Evolutionary conservation across 1,140 invertebrate genomes (phyloP).

Genomic region (Aleiodes sp.): DNA sequence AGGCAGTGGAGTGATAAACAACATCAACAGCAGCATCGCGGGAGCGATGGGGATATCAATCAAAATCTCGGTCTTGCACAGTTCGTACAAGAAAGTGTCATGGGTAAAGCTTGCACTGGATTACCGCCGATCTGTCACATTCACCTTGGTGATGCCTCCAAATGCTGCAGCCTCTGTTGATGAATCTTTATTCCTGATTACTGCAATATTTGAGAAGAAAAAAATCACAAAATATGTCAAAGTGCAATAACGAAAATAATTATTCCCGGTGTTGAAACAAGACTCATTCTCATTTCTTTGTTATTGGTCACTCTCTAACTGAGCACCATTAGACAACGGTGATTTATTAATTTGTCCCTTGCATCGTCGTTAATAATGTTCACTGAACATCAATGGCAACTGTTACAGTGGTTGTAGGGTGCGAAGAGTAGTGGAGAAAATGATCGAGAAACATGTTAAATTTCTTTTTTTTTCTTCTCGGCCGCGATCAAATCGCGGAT

Average conservation of each 20-base stretch:
- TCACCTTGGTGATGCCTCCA: conserved; percentile 68
- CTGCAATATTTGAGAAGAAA: no score
- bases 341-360: not conserved
- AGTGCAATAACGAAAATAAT: not conserved
- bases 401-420: not conserved
- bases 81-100: conserved; percentile 49
- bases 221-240: not conserved
- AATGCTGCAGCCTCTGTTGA: conserved; percentile 72
- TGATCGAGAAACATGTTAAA: not conserved
- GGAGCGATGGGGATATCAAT: conserved; percentile 66
- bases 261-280: not conserved
- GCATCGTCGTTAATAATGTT: not conserved
- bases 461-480: conserved; percentile 19
- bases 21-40: conserved; percentile 56
- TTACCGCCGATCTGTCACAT: conserved; percentile 67
- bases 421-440: conserved; percentile 9
- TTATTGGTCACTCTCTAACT: no score
- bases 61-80: conserved; percentile 62
- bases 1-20: conserved; percentile 55
- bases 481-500: conserved; percentile 39
- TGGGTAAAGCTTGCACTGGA: conserved; percentile 61
- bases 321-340: not conserved
- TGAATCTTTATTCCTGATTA: conserved; percentile 37
- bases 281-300: no score
- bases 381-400: not conserved